phyloP scores from a whole-genome alignment of 64 coral and sea anemone genomes.

The Pocillopora verrucosa region DNA sequence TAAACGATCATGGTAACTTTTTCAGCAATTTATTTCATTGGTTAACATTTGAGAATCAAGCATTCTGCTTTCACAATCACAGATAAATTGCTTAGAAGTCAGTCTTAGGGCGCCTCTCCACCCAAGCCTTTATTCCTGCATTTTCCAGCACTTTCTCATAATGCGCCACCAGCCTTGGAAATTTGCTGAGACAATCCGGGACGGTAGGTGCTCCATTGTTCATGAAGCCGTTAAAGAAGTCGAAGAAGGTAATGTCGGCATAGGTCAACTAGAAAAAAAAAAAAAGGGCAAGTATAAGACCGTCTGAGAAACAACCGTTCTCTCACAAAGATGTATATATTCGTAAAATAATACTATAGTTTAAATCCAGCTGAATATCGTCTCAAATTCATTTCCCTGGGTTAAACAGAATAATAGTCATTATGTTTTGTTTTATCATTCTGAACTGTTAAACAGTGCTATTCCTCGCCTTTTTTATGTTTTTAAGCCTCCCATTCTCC shows the following conservation, averaged over 20 bases:
- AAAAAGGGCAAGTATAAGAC: too few relatives aligned
- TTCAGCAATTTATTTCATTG: too few relatives aligned
- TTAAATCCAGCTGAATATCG: too few relatives aligned
- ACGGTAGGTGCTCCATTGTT: not conserved
- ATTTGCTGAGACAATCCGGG: not conserved
- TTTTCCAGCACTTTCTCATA: not conserved
- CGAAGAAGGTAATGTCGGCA: not conserved
- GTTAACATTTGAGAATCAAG: too few relatives aligned
- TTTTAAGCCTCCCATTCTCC: too few relatives aligned
- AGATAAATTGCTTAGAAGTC: not conserved
- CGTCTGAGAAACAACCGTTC: not conserved
- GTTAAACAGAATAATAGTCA: too few relatives aligned
- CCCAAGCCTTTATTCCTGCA: slow-evolving; percentile 31
- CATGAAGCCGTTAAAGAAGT: not conserved
- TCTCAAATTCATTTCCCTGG: too few relatives aligned
- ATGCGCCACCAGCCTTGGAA: slow-evolving; percentile 17
- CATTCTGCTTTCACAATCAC: too few relatives aligned
- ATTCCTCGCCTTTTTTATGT: too few relatives aligned
- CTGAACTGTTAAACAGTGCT: too few relatives aligned
- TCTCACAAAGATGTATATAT: not conserved
- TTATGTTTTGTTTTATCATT: not conserved
- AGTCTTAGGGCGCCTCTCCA: slow-evolving; percentile 29
- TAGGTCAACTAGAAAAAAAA: not conserved
- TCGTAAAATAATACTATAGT: too few relatives aligned
- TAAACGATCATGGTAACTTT: too few relatives aligned